phyloP scores from a whole-genome alignment of 2,888 invertebrate genomes.

The Callinectes sapidus region DNA sequence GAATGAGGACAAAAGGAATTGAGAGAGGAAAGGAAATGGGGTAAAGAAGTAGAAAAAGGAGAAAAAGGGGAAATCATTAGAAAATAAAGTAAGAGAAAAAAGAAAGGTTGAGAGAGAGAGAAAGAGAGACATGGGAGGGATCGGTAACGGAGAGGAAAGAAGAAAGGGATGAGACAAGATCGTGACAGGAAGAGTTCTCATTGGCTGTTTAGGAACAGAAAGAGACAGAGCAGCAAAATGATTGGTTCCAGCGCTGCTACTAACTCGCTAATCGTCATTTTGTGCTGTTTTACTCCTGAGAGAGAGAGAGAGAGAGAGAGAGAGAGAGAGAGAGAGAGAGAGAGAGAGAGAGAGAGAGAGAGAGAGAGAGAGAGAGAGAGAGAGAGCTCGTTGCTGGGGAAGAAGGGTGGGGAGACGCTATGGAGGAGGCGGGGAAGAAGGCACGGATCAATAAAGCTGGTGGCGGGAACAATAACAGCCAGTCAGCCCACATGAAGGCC shows the following conservation, averaged over 20 bases:
- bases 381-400: background rate
- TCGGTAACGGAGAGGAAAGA: background rate
- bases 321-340: slow-evolving; percentile 24
- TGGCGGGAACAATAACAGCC: slow-evolving; percentile 10
- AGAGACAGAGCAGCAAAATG: background rate
- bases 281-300: background rate
- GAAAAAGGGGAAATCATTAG: too few relatives aligned
- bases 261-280: background rate
- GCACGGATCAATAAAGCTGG: background rate
- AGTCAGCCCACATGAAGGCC: background rate
- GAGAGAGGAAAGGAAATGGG: background rate
- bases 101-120: background rate
- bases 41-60: too few relatives aligned
- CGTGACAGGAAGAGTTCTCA: background rate
- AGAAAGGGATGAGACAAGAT: background rate
- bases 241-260: background rate
- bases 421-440: slow-evolving; percentile 26
- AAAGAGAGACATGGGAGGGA: background rate
- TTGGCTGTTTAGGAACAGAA: background rate
- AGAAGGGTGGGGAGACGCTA: background rate
- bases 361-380: too few relatives aligned
- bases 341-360: too few relatives aligned
- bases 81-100: background rate
- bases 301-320: background rate
- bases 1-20: background rate